Base-by-base conservation (phyloP, 2,113 vertebrate genomes). In the Columba livia region DNA sequence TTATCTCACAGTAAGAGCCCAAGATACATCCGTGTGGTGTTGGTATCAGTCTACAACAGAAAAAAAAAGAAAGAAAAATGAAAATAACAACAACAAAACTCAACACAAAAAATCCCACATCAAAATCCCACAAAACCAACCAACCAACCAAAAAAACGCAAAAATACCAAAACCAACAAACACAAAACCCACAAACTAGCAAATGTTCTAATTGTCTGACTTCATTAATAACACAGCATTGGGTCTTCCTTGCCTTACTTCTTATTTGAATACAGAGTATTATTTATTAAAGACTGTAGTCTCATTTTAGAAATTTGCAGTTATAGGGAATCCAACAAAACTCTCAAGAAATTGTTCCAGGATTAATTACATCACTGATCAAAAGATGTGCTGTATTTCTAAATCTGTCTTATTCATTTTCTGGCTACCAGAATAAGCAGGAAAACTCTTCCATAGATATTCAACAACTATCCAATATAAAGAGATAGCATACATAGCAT, bases 311-410 rank as follows among this genome's bases (percentile, higher is more conserved):
- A 60, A 71, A 75, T 50, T 28, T 29, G 11, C 51, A 25, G 13
- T 5, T 9, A 21, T 31, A 13, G 9, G 24, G 36, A 90, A 85
- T 62, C 51, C 51, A 66, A 44, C 3, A 0, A 19, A 90, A 57
- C 5, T 32, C n/a, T 12, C 0, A 0, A 53, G 34, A 48, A 77
- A 61, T 24, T 14, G 3, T 31, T 61, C 51, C 47, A 47, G n/a
- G 47, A 40, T 84, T 40, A 44, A 80, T 58, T 40, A 15, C 28
- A 56, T 44, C 51, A 8, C 26, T 11, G 47, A 24, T 70, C 21
- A 34, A 84, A 86, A 24, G 2, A 3, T 34, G 17, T 32, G 44
- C 5, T 1, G 0, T 5, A 1, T 61, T 61, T 78, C n/a, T 15
- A 42, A 64, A 64, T 11, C 16, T 10, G 6, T 32, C 38, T 58